Conservation (phyloP, 2,888 invertebrate genomes). For the Athrips mouffetella region DNA sequence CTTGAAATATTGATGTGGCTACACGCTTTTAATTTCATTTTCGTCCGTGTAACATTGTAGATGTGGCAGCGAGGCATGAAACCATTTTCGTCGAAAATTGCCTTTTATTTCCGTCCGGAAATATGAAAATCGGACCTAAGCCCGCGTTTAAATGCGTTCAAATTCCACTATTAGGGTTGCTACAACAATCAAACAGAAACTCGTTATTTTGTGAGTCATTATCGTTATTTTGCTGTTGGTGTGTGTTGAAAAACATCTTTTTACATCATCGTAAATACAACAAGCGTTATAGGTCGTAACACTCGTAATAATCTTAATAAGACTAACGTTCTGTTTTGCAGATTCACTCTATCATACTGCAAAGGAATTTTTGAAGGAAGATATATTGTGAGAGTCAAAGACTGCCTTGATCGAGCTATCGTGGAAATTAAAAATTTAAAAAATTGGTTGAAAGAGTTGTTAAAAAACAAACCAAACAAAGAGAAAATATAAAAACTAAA, state of each 20-base stretch:
- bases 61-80: constrained; percentile 16
- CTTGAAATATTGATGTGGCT: constrained; percentile 47
- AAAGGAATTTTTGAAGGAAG: too few relatives aligned
- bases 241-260: neutral
- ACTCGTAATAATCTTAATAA: too few relatives aligned
- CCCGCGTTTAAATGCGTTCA: neutral
- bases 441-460: too few relatives aligned
- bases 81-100: constrained; percentile 19
- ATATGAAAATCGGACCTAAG: neutral
- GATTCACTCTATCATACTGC: too few relatives aligned
- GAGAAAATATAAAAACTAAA: too few relatives aligned
- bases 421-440: too few relatives aligned
- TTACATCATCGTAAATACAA: neutral
- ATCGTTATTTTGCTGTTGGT: neutral
- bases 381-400: too few relatives aligned
- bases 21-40: constrained; percentile 36
- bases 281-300: too few relatives aligned
- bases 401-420: too few relatives aligned
- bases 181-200: neutral
- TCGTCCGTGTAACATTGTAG: constrained; percentile 28
- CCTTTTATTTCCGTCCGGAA: constrained; percentile 11
- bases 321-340: too few relatives aligned
- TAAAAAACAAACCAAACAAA: too few relatives aligned
- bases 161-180: neutral
- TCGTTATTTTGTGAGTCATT: neutral